Conservation (phyloP, 1,140 invertebrate species). For the Drosophila kohkoa region DNA sequence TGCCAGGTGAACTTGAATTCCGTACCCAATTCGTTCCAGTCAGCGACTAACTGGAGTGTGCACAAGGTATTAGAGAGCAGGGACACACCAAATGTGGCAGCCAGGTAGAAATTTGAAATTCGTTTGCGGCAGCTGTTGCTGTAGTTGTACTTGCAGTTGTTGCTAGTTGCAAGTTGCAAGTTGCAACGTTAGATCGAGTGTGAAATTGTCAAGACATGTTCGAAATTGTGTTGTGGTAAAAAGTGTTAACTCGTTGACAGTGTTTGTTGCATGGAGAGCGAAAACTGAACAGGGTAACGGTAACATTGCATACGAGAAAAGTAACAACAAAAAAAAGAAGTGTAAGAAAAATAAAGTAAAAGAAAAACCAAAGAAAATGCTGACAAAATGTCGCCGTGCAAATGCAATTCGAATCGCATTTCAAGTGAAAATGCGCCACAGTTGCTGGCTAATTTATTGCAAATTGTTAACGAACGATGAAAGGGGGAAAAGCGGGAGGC, state of each 20-base stretch:
- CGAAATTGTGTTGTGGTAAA: constrained; percentile 64
- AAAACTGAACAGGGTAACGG: background rate
- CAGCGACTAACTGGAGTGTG: background rate
- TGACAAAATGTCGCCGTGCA: constrained; percentile 49
- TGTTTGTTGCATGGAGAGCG: background rate
- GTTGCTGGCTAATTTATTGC: constrained; percentile 79
- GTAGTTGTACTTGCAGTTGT: constrained; percentile 9
- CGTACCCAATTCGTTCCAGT: constrained; percentile 10
- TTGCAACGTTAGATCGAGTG: constrained; percentile 57
- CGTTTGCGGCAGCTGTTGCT: constrained; percentile 27
- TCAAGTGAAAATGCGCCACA: constrained; percentile 74
- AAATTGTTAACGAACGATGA: constrained; percentile 64
- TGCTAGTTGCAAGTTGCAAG: constrained; percentile 9
- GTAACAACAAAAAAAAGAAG: constrained; percentile 8
- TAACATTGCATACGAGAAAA: constrained; percentile 5
- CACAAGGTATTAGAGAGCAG: background rate
- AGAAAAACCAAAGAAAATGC: constrained; percentile 28
- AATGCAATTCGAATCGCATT: constrained; percentile 74
- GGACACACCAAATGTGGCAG: constrained; percentile 23
- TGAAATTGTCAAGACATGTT: constrained; percentile 80
- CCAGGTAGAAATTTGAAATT: constrained; percentile 42
- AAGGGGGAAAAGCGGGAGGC: background rate
- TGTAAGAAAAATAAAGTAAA: constrained; percentile 18
- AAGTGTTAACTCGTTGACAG: constrained; percentile 46
- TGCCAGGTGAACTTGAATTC: constrained; percentile 37